These are phyloP conservation scores for Crepidodera aurea DNA, from an alignment of 2,888 invertebrate genomes.

Conservation along the genomic window DNA sequence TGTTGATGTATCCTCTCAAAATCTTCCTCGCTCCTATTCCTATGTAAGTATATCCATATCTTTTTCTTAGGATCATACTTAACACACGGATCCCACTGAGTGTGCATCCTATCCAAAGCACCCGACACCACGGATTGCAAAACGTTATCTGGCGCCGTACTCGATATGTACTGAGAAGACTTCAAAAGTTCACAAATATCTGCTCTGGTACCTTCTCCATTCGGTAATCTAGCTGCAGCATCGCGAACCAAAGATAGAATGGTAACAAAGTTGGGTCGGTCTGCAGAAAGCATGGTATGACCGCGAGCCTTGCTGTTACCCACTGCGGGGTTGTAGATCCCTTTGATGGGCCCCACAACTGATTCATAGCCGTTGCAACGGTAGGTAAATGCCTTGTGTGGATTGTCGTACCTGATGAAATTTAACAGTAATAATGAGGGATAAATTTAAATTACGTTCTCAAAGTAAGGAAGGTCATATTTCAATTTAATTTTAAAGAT, in stretches of 20 bases:
- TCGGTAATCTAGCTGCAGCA: constrained; percentile 91
- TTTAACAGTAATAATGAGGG: too few relatives aligned
- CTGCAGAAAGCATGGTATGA: constrained; percentile 82
- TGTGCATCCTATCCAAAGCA: constrained; percentile 88
- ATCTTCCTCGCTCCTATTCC: constrained; percentile 69
- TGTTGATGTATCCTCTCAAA: constrained; percentile 75
- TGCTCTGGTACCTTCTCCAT: constrained; percentile 91
- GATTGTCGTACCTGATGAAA: constrained; percentile 73
- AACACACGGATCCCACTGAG: constrained; percentile 91
- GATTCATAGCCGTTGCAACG: constrained; percentile 86
- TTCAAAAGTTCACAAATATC: constrained; percentile 89
- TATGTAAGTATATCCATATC: constrained; percentile 95
- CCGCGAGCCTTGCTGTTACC: constrained; percentile 74
- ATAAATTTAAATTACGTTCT: neutral
- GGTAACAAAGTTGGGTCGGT: constrained; percentile 89
- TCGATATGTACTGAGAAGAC: constrained; percentile 69
- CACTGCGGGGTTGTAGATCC: constrained; percentile 74
- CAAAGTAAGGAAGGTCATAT: neutral
- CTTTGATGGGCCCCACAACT: constrained; percentile 74
- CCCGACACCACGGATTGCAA: constrained; percentile 87
- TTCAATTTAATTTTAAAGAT: too few relatives aligned
- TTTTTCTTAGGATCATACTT: constrained; percentile 91
- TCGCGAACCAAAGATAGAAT: constrained; percentile 92
- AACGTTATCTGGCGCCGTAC: constrained; percentile 68
- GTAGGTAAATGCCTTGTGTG: constrained; percentile 87